Evolutionary conservation across 2,888 invertebrate species (phyloP).

Genomic region (Sinhomidia bicolor): DNA sequence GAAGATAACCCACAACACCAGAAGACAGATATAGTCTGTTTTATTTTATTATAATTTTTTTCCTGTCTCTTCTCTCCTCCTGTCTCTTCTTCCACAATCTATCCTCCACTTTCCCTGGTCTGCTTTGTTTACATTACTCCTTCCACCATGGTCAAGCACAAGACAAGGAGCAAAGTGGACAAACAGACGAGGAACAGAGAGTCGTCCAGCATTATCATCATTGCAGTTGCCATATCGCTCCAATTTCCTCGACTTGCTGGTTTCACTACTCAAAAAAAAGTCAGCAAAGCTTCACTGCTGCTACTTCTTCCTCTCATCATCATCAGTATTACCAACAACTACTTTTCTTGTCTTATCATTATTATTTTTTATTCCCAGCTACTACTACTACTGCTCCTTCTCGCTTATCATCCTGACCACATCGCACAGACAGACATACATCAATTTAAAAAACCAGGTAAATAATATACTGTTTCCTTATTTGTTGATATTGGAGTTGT

Average conservation of each 20-base stretch:
- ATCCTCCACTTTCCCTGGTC: not conserved
- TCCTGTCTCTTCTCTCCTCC: not conserved
- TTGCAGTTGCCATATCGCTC: not conserved
- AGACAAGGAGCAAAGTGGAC: slow-evolving; percentile 36
- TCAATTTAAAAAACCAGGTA: too few species aligned
- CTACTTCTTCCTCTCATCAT: too few species aligned
- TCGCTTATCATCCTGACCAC: too few species aligned
- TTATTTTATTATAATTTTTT: not conserved
- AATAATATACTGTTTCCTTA: too few species aligned
- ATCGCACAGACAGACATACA: too few species aligned
- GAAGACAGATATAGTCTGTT: not conserved
- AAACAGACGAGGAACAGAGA: slow-evolving; percentile 41
- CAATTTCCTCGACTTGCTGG: too few species aligned
- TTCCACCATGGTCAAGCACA: slow-evolving; percentile 19
- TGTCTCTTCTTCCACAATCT: not conserved
- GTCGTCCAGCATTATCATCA: slow-evolving; percentile 43
- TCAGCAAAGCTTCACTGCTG: too few species aligned
- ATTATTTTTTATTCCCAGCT: too few species aligned
- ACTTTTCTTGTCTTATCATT: too few species aligned
- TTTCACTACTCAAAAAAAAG: not conserved
- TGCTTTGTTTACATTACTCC: slow-evolving; percentile 43
- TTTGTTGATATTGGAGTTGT: too few species aligned
- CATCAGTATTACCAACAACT: too few species aligned
- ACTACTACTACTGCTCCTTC: too few species aligned
- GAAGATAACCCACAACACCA: not conserved